These are phyloP conservation scores for Lagodon rhomboides DNA, from an alignment of 2,797 vertebrate genomes.

Conservation along the genomic window DNA sequence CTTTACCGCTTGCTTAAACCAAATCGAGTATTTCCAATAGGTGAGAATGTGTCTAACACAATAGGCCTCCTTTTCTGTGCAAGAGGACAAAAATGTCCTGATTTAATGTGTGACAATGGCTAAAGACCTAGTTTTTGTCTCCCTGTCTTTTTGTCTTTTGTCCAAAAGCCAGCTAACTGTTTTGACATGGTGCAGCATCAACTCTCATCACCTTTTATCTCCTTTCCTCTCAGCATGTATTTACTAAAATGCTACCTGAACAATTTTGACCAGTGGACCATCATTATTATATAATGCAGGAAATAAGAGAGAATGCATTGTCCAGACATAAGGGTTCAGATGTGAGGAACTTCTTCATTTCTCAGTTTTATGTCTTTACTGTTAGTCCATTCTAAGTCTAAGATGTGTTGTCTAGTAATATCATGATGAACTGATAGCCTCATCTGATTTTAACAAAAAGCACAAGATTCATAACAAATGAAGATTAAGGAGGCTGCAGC, in stretches of 20 bases:
- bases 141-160: constrained; percentile 14
- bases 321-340: background rate
- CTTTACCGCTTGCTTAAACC: too few relatives aligned
- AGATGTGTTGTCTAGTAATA: too few relatives aligned
- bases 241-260: constrained; percentile 11
- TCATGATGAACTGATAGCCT: background rate
- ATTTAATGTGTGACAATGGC: background rate
- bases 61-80: too few relatives aligned
- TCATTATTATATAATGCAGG: background rate
- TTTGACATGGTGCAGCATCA: constrained; percentile 78
- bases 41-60: too few relatives aligned
- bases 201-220: constrained; percentile 10
- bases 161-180: constrained; percentile 69
- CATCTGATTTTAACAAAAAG: background rate
- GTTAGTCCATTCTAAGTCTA: background rate
- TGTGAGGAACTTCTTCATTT: background rate
- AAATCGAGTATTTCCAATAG: too few relatives aligned
- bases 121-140: constrained; percentile 4
- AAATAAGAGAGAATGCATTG: background rate
- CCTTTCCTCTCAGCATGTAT: constrained; percentile 2
- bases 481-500: background rate
- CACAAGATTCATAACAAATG: background rate
- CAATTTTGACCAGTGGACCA: background rate
- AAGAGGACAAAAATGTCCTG: too few relatives aligned
- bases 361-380: background rate